Conservation (phyloP, 2,888 invertebrate genomes). For the Stictocephala bisonia region DNA sequence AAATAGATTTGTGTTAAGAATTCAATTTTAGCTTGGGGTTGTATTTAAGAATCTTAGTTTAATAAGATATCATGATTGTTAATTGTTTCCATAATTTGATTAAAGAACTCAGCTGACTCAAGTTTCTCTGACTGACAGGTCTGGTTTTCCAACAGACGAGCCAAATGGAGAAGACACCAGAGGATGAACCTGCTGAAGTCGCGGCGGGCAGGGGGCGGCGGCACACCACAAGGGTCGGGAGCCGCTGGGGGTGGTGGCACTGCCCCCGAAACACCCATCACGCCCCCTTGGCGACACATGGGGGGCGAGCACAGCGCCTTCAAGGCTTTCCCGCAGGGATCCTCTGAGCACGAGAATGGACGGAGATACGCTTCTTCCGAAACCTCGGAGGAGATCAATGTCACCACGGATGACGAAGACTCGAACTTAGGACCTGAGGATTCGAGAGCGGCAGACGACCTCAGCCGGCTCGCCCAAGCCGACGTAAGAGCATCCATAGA, state of each 20-base stretch:
- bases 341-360: conserved; percentile 61
- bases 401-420: conserved; percentile 77
- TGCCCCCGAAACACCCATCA: conserved; percentile 64
- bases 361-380: conserved; percentile 57
- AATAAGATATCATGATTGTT: too few relatives aligned
- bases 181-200: conserved; percentile 93
- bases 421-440: conserved; percentile 62
- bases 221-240: conserved; percentile 63
- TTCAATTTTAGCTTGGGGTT: too few relatives aligned
- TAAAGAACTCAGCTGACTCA: too few relatives aligned
- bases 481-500: conserved; percentile 64
- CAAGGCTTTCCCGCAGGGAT: conserved; percentile 73
- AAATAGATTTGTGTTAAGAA: too few relatives aligned
- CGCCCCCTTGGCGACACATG: conserved; percentile 69
- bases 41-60: too few relatives aligned
- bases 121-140: conserved; percentile 76
- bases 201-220: conserved; percentile 67
- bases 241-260: conserved; percentile 63
- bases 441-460: conserved; percentile 50
- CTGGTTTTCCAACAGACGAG: conserved; percentile 99
- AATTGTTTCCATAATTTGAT: too few relatives aligned
- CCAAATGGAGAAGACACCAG: conserved; percentile 97
- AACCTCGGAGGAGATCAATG: conserved; percentile 78
- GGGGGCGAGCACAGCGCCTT: conserved; percentile 93
- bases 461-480: conserved; percentile 51